These are phyloP conservation scores for Drosophila nigricruria DNA, from an alignment of 2,888 invertebrate genomes.

Conservation along the genomic window DNA sequence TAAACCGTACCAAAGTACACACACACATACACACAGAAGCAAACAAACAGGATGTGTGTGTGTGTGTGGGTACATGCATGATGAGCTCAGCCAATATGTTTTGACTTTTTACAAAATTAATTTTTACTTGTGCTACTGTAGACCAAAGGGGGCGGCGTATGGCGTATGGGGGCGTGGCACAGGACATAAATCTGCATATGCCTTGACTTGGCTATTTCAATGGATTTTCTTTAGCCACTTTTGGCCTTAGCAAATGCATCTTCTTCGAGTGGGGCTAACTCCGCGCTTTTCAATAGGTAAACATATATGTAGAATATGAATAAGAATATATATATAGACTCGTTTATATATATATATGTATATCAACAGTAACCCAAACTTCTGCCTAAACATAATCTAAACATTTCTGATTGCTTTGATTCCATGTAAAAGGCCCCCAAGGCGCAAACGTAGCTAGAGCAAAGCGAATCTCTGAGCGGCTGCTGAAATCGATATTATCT, in stretches of 20 bases:
- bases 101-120: conserved; percentile 70
- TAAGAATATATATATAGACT: not conserved
- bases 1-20: conserved; percentile 76
- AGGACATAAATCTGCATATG: conserved; percentile 46
- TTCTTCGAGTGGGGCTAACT: not conserved
- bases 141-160: not conserved
- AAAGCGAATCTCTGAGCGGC: not conserved
- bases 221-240: not conserved
- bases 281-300: conserved; percentile 48
- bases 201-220: not conserved
- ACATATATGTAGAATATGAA: conserved; percentile 10
- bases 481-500: conserved; percentile 9
- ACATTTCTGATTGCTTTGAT: conserved; percentile 25
- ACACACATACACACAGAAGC: conserved; percentile 34
- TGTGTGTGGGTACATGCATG: conserved; percentile 39
- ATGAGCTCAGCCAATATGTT: conserved; percentile 66
- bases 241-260: conserved; percentile 38
- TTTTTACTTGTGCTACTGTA: conserved; percentile 49
- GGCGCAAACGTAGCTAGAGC: not conserved
- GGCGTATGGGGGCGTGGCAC: not conserved
- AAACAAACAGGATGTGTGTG: conserved; percentile 21
- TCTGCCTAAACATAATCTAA: conserved; percentile 12
- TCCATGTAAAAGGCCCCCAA: not conserved
- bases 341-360: not conserved
- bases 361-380: not conserved